phyloP scores from a whole-genome alignment of 2,888 invertebrate genomes.

The Agonopterix heracliana region DNA sequence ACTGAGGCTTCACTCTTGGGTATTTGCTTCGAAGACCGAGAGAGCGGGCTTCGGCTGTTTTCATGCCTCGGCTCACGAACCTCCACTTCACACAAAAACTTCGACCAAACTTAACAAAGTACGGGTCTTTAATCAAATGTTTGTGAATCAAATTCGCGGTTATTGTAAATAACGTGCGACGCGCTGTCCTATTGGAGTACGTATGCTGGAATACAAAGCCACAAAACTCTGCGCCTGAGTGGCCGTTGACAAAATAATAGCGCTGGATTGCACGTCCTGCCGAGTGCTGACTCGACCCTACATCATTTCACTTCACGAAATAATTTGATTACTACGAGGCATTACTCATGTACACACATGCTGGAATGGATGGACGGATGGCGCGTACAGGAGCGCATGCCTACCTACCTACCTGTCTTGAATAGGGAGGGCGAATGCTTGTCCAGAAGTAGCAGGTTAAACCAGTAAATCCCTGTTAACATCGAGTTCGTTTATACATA shows the following conservation, averaged over 20 bases:
- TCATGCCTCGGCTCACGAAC: slow-evolving; percentile 33
- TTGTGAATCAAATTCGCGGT: neutral
- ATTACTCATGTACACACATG: neutral
- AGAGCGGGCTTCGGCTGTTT: slow-evolving; percentile 21
- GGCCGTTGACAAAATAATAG: slow-evolving; percentile 30
- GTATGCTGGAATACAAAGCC: slow-evolving; percentile 26
- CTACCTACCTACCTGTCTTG: no score
- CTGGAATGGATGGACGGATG: no score
- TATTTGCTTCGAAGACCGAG: slow-evolving; percentile 14
- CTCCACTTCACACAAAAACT: slow-evolving; percentile 10
- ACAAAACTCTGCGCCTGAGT: slow-evolving; percentile 27
- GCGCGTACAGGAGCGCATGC: no score
- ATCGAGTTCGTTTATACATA: no score
- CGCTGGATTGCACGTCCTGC: slow-evolving; percentile 54
- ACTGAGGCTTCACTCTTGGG: slow-evolving; percentile 14
- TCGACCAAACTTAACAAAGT: neutral
- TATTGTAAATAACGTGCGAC: slow-evolving; percentile 21
- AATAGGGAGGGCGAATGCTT: no score
- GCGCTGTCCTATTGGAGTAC: slow-evolving; percentile 25
- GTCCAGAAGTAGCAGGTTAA: no score
- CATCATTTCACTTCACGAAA: slow-evolving; percentile 46
- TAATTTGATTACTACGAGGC: slow-evolving; percentile 30
- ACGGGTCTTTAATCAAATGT: neutral
- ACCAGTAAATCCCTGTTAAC: no score
- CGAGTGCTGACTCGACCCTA: slow-evolving; percentile 37